Conservation (phyloP, 2,888 invertebrate species). For the Tineola bisselliella region DNA sequence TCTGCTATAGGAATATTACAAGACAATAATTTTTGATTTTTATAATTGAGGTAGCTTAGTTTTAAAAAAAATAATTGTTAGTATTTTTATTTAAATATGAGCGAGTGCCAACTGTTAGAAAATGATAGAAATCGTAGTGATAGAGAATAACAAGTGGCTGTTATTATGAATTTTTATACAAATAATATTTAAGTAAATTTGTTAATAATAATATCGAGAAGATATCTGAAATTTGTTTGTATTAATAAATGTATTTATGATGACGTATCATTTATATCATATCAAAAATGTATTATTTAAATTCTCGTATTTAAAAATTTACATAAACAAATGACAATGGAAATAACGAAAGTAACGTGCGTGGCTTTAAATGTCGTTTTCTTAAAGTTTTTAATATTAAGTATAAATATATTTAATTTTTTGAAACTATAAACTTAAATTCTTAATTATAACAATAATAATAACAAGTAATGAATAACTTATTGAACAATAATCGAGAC, state of each 20-base stretch:
- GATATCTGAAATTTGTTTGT: background rate
- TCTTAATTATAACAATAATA: background rate
- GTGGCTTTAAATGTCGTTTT: background rate
- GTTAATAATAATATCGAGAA: background rate
- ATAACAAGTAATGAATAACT: background rate
- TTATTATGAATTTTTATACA: slow-evolving; percentile 33
- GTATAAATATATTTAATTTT: background rate
- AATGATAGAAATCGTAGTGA: background rate
- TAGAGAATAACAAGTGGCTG: slow-evolving; percentile 35
- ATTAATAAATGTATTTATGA: background rate
- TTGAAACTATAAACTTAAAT: too few species aligned
- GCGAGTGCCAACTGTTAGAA: background rate
- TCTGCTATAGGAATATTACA: background rate
- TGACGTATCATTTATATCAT: slow-evolving; percentile 41
- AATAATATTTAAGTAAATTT: background rate
- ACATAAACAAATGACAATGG: background rate
- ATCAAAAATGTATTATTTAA: slow-evolving; percentile 26
- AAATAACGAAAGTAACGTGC: background rate
- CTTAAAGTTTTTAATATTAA: background rate
- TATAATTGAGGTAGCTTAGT: background rate
- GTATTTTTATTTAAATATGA: slow-evolving; percentile 1
- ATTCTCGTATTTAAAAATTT: background rate
- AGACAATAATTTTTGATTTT: background rate
- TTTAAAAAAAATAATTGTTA: too few species aligned
- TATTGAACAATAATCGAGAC: background rate